Evolutionary conservation across 92 coral and sea anemone species (phyloP).

Genomic region (Porites divaricata): DNA sequence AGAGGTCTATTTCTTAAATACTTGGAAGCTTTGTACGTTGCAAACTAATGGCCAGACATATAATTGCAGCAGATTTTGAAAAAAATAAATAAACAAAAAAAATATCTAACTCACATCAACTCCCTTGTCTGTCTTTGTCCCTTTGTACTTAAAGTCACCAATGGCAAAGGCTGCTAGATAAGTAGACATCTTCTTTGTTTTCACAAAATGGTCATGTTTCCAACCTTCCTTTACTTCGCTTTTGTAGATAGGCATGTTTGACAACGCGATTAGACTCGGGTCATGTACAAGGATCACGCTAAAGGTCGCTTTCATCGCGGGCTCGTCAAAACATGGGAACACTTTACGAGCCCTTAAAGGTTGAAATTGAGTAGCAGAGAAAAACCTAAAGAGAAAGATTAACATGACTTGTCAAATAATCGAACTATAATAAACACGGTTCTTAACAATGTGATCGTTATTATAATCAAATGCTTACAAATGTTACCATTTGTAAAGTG

Average conservation of each 20-base stretch:
- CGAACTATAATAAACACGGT: too few species aligned
- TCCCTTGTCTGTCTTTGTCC: constrained; percentile 41
- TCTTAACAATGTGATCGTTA: too few species aligned
- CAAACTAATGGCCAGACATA: too few species aligned
- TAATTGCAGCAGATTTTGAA: too few species aligned
- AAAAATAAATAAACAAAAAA: too few species aligned
- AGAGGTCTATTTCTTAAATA: too few species aligned
- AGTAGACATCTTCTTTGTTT: constrained; percentile 77
- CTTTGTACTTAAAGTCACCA: constrained; percentile 71
- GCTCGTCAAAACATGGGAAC: constrained; percentile 96
- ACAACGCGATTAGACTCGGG: constrained; percentile 64
- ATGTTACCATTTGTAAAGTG: too few species aligned
- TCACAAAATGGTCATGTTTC: constrained; percentile 53
- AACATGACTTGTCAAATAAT: background rate
- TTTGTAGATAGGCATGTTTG: constrained; percentile 83
- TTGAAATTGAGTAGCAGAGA: constrained; percentile 87
- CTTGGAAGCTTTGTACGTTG: too few species aligned
- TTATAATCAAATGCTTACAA: too few species aligned
- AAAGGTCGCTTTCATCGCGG: constrained; percentile 91
- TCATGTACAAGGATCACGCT: constrained; percentile 80
- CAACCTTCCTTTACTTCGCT: constrained; percentile 41
- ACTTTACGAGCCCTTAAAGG: constrained; percentile 80
- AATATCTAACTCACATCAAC: constrained; percentile 46
- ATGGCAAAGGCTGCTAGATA: constrained; percentile 75
- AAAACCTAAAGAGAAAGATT: background rate